phyloP scores from a whole-genome alignment of 2,888 invertebrate genomes.

The Tubiluchus corallicola region DNA sequence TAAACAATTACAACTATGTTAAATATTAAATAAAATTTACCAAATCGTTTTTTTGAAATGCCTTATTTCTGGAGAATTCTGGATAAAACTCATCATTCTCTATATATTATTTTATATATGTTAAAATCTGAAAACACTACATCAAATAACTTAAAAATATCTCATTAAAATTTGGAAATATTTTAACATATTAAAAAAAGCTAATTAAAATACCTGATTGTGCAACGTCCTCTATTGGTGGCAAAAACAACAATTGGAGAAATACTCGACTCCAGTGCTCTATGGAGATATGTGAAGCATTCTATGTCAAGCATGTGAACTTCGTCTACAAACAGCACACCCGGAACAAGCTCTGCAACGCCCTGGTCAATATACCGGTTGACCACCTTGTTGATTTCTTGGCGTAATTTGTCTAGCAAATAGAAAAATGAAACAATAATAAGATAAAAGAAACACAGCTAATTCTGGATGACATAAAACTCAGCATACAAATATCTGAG shows the following conservation, averaged over 20 bases:
- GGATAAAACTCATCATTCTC: too few relatives aligned
- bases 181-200: too few relatives aligned
- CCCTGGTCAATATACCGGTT: conserved; percentile 98
- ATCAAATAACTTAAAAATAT: too few relatives aligned
- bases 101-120: too few relatives aligned
- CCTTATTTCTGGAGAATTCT: too few relatives aligned
- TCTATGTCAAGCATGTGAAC: conserved; percentile 99
- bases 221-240: conserved; percentile 84
- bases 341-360: conserved; percentile 91
- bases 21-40: conserved; percentile 6
- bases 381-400: conserved; percentile 96
- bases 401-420: conserved; percentile 62
- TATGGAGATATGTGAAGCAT: conserved; percentile 93
- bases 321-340: conserved; percentile 92
- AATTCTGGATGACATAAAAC: too few relatives aligned
- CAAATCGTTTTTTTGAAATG: too few relatives aligned
- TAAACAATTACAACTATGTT: conserved; percentile 4
- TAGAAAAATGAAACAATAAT: conserved; percentile 2
- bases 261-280: conserved; percentile 87
- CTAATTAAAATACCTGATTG: too few relatives aligned
- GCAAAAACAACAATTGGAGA: conserved; percentile 97
- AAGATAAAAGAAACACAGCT: too few relatives aligned
- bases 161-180: conserved; percentile 15
- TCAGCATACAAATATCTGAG: too few relatives aligned
- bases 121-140: too few relatives aligned